Conservation (phyloP, 37 sponge, comb jelly and placozoan species). For the Mnemiopsis leidyi region DNA sequence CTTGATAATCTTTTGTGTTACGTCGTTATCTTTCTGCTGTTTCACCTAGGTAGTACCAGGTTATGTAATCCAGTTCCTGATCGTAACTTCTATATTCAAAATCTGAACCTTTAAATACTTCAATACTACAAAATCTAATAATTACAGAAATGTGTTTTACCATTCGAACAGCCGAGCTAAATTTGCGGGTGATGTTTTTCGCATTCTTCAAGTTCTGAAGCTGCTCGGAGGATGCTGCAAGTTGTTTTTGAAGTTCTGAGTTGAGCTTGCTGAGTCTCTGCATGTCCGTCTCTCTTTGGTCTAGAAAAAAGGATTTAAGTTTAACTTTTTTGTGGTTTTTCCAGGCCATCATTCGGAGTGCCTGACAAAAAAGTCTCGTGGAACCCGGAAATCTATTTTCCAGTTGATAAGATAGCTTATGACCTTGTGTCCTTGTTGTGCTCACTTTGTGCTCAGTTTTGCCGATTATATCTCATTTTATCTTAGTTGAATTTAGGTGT, state of each 20-base stretch:
- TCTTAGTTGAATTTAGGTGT: too few species aligned
- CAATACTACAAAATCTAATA: background rate
- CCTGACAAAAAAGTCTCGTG: too few species aligned
- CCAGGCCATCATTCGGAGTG: too few species aligned
- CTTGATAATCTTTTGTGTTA: conserved; percentile 43
- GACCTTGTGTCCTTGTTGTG: too few species aligned
- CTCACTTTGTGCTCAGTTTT: too few species aligned
- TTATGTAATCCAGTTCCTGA: too few species aligned
- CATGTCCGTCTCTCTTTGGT: conserved; percentile 11
- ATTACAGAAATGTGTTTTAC: background rate
- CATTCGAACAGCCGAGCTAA: conserved; percentile 49
- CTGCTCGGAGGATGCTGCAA: conserved; percentile 8
- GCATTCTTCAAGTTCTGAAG: conserved; percentile 47
- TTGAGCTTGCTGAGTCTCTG: conserved; percentile 49
- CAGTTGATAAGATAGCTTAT: too few species aligned
- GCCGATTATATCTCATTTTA: too few species aligned
- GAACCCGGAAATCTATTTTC: too few species aligned
- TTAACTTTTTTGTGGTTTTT: too few species aligned
- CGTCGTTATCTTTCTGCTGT: conserved; percentile 54
- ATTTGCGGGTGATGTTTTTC: conserved; percentile 26
- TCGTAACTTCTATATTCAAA: too few species aligned
- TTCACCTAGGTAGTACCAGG: background rate
- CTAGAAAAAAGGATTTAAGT: background rate
- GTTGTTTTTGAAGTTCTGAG: conserved; percentile 40
- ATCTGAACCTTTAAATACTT: too few species aligned